Base-by-base conservation (phyloP, 1,140 invertebrate genomes). In the Heliconius hewitsoni region DNA sequence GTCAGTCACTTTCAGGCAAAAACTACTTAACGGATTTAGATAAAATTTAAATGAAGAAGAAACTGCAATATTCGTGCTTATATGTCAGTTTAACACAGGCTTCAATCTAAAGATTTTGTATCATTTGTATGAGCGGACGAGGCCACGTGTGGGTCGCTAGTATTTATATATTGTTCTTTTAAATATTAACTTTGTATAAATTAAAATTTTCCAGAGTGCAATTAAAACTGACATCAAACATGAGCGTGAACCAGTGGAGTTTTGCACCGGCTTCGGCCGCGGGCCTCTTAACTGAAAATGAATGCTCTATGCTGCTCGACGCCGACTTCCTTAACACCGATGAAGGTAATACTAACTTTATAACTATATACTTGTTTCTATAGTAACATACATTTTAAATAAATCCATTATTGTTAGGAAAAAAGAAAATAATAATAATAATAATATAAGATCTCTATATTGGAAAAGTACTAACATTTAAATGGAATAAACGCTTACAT, bases 261-360 rank as follows among this genome's bases (percentile, higher is more conserved):
- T 86, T 84, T 85, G 86, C 87, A 85, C 79, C 86, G 91, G 91
- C 91, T 89, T 87, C 89, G 89, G 91, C 91, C 91, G 86, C 88
- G 88, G 85, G 85, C 88, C 88, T 93, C 76, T 90, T 93, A 74
- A 89, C 91, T 87, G 89, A 89, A 86, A 91, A 93, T 84, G 91
- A 93, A 84, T 91, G 86, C 79, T 88, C 81, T 83, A 80, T 90
- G 87, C 93, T 94, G 91, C 91, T 92, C 89, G 93, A 94, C 83
- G 85, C 84, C 66, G 91, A 92, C 79, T 85, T 93, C 81, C 89
- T 92, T 79, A 81, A 86, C 80, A 81, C 81, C 78, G 87, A 91
- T 71, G 86, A 90, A 84, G 92, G 93, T 94, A 85, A 77, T 50
- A 66, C 23, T 66, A 52, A 52, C 18, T 52, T 18, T 19, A 52